These are phyloP conservation scores for Polydrusus pterygomalis DNA, from an alignment of 2,888 invertebrate genomes.

Conservation along the genomic window DNA sequence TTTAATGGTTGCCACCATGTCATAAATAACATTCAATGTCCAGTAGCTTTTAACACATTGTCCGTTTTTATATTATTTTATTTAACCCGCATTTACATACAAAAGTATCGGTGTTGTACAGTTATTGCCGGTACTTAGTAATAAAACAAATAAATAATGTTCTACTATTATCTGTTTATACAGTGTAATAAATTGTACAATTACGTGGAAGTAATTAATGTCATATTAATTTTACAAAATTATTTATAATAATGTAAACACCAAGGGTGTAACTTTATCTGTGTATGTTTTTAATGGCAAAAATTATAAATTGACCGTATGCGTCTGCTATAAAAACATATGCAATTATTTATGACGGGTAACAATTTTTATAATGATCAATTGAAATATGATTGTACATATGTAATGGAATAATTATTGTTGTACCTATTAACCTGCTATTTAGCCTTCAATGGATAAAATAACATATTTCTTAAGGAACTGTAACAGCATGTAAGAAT, in stretches of 20 bases:
- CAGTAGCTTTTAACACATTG: conserved; percentile 30
- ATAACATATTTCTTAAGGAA: no score
- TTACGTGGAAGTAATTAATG: conserved; percentile 21
- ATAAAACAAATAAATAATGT: conserved; percentile 23
- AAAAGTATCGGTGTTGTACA: conserved; percentile 23
- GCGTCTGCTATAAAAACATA: conserved; percentile 6
- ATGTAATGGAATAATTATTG: conserved; percentile 6
- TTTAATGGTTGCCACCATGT: conserved; percentile 6
- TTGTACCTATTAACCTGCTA: conserved; percentile 2
- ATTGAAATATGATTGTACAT: conserved; percentile 5
- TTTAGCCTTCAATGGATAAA: conserved; percentile 2
- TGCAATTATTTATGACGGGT: conserved; percentile 8
- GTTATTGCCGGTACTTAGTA: conserved; percentile 30
- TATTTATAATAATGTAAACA: conserved; percentile 29
- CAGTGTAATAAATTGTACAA: conserved; percentile 23
- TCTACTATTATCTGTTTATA: conserved; percentile 28
- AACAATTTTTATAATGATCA: conserved; percentile 2
- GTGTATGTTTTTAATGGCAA: conserved; percentile 10
- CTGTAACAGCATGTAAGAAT: no score
- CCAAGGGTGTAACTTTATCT: conserved; percentile 21
- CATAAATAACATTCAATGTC: conserved; percentile 26
- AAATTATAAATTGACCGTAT: conserved; percentile 20
- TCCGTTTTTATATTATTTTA: conserved; percentile 35
- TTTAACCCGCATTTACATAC: conserved; percentile 29
- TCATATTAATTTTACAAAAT: conserved; percentile 24